Conservation (phyloP, 2,113 vertebrate species). For the Lepus europaeus region DNA sequence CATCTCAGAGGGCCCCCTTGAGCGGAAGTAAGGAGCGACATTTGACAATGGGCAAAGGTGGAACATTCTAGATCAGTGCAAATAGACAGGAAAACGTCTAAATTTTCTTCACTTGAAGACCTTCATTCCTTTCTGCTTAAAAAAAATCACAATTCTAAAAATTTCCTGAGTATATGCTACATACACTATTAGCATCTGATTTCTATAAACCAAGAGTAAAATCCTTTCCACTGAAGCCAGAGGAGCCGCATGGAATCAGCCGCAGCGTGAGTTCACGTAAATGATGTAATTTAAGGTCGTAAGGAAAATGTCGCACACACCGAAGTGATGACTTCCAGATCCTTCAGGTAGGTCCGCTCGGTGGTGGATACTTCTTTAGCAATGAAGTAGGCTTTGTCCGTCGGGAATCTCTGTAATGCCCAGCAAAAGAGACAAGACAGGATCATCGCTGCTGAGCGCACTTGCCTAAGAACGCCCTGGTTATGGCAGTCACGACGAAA, state of each 20-base stretch:
- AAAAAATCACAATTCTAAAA: constrained; percentile 67
- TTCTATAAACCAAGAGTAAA: constrained; percentile 56
- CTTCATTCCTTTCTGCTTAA: constrained; percentile 54
- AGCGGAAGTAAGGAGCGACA: neutral
- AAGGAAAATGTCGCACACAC: constrained; percentile 85
- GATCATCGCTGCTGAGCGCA: neutral
- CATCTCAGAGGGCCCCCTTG: neutral
- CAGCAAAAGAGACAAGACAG: constrained; percentile 52
- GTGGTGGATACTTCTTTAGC: constrained; percentile 97
- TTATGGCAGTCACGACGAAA: neutral
- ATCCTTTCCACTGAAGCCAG: constrained; percentile 38
- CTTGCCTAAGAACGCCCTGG: neutral
- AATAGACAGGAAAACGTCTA: neutral
- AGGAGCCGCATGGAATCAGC: neutral
- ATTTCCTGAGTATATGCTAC: constrained; percentile 13
- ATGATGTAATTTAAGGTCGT: neutral
- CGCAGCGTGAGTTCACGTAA: constrained; percentile 50
- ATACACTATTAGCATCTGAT: constrained; percentile 41
- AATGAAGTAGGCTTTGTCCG: constrained; percentile 97
- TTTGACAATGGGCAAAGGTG: neutral
- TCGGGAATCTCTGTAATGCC: constrained; percentile 92
- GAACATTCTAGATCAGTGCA: neutral
- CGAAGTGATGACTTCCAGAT: constrained; percentile 97
- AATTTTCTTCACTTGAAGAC: constrained; percentile 12
- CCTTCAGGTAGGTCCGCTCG: constrained; percentile 96